A percentile compares a stretch with the other conserved stretches of the same genome.
Evolutionary conservation across 2,113 vertebrate genomes (phyloP).

Genomic region (Sceloporus undulatus): DNA sequence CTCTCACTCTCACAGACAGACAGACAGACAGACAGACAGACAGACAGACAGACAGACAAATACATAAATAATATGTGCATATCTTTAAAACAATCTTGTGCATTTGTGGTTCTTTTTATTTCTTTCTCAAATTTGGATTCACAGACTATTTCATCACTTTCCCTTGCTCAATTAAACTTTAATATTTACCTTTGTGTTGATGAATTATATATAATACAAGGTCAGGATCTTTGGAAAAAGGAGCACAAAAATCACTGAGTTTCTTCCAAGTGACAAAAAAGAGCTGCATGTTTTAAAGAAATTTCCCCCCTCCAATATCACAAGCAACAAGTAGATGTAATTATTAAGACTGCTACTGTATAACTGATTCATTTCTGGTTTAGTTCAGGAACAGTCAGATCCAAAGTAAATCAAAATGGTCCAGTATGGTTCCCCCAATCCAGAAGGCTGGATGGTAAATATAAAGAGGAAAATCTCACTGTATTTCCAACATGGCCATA

Average conservation of each 20-base stretch:
- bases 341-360: too few species aligned
- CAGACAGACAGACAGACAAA: too few species aligned
- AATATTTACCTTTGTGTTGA: constrained; percentile 25
- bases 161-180: constrained; percentile 16
- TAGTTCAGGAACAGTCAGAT: too few species aligned
- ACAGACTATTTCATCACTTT: background rate
- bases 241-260: background rate
- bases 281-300: constrained; percentile 13
- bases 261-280: background rate
- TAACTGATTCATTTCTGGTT: too few species aligned
- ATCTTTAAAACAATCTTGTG: background rate
- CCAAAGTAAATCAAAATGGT: too few species aligned
- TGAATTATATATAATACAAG: constrained; percentile 34
- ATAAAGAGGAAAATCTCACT: too few species aligned
- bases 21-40: too few species aligned
- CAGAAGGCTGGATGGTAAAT: too few species aligned
- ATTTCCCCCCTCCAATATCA: background rate
- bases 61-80: background rate
- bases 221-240: constrained; percentile 13
- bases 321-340: background rate
- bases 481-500: too few species aligned
- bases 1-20: background rate
- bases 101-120: background rate
- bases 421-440: too few species aligned
- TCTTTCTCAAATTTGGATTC: background rate